These are phyloP conservation scores for Hanleya hanleyi DNA, from an alignment of 2,888 invertebrate species.

Conservation along the genomic window DNA sequence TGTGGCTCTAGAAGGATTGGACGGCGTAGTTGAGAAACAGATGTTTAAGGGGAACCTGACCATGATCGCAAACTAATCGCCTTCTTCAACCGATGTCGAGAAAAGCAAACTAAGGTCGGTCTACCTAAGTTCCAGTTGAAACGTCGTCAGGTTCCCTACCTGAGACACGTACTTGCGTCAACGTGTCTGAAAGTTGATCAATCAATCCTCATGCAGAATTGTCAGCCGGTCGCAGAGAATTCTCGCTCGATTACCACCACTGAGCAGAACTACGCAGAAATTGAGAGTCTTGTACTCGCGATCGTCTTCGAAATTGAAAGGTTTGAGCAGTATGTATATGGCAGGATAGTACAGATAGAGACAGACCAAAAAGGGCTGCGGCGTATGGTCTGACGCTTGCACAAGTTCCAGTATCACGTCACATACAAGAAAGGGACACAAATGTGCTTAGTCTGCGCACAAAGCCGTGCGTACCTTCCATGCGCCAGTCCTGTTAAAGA, in stretches of 20 bases:
- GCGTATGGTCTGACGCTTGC: conserved; percentile 21
- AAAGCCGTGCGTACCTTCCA: conserved; percentile 15
- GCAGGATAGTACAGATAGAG: conserved; percentile 19
- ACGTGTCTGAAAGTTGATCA: conserved; percentile 31
- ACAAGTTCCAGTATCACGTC: conserved; percentile 25
- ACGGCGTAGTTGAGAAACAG: too few relatives aligned
- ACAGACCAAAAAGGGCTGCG: conserved; percentile 30
- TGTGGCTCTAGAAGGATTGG: too few relatives aligned
- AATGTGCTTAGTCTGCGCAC: conserved; percentile 29
- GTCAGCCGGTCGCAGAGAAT: conserved; percentile 40
- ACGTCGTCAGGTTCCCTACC: conserved; percentile 20
- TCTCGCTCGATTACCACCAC: conserved; percentile 26
- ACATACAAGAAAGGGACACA: conserved; percentile 25
- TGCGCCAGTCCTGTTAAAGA: background rate
- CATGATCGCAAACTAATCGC: conserved; percentile 24
- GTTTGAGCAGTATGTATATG: conserved; percentile 25
- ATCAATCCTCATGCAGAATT: conserved; percentile 35
- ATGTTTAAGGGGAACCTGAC: conserved; percentile 14
- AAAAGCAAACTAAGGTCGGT: conserved; percentile 28
- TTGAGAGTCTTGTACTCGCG: conserved; percentile 6
- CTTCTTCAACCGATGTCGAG: conserved; percentile 20
- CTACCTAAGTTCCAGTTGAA: conserved; percentile 24
- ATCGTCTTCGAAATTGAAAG: conserved; percentile 6
- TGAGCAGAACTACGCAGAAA: conserved; percentile 28
- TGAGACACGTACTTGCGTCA: too few relatives aligned